Evolutionary conservation across 2,888 invertebrate genomes (phyloP), one percentile per base, ranked within the genome.

Genomic region (Cheilosia scutellata): DNA sequence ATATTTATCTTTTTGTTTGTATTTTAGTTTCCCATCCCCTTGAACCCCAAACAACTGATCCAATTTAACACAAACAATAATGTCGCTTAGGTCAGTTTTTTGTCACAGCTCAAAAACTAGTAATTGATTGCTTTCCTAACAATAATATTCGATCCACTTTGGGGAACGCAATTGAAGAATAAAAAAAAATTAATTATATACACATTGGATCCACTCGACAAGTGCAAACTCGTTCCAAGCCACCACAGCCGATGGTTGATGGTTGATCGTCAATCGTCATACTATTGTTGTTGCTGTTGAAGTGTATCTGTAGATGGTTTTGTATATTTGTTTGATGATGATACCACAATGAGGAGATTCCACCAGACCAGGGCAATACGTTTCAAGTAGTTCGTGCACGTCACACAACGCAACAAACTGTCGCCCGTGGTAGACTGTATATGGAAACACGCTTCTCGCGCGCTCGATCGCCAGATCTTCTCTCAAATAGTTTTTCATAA

Each of bases 381-480:
- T 62, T 58, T 72, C 68, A 77, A 82, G 72, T 62, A 71, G 68
- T 72, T 72, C 63, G 51, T 51, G 47, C 42, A 68, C 80, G 86
- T 82, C 86, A 82, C 84, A 80, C 82, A 86, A 86, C 72, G 31
- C 37, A 82, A 68, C 53, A 72, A 57, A 77, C 86, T 76, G 86
- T 76, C 75, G 80, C 6, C 42, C 62, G 58, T 47, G 62, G 72
- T 68, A 74, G 76, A 82, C 82, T 80, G 66, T 71, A 57, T 60
- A 47, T 66, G 75, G 40, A 76, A 76, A 75, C 58, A 40, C 80
- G 82, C 82, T 80, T 44, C 72, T 57, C 68, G 60, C 60, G 55
- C 49, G 62, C 44, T 53, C 42, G 11, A 62, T 60, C 70, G 33
- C 6, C 40, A 16, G 31, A 53, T 51, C 51, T 57, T 27, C 40